Percentiles rank a stretch among this genome's conserved stretches.
These are phyloP conservation scores for Lampris incognitus DNA, from an alignment of 2,113 vertebrate species.

Conservation along the genomic window DNA sequence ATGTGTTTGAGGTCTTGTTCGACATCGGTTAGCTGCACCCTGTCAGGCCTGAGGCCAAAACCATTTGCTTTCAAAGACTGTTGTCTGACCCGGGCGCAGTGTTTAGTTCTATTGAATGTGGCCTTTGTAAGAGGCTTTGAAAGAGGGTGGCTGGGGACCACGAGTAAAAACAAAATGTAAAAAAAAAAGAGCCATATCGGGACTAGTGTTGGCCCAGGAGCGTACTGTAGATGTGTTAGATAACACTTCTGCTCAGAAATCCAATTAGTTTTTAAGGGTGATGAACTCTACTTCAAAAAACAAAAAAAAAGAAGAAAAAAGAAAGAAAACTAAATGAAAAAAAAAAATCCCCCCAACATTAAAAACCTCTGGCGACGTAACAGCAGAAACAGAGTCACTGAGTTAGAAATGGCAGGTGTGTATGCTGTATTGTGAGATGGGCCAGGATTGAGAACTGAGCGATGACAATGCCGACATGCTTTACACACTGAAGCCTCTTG, in stretches of 20 bases:
- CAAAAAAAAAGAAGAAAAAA: too few species aligned
- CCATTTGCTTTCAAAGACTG: slow-evolving; percentile 53
- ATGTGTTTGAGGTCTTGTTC: neutral
- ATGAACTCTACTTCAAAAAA: neutral
- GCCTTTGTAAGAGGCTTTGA: slow-evolving; percentile 37
- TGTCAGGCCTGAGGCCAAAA: slow-evolving; percentile 43
- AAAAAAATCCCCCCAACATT: neutral
- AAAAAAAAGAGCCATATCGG: neutral
- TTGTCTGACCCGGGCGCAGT: slow-evolving; percentile 25
- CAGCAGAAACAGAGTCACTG: neutral
- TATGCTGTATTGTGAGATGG: neutral
- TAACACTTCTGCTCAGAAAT: slow-evolving; percentile 1
- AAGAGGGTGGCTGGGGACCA: neutral
- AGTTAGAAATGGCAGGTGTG: neutral
- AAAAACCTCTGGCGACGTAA: neutral
- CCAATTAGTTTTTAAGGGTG: neutral
- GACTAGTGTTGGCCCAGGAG: neutral
- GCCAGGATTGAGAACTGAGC: neutral
- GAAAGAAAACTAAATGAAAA: too few species aligned
- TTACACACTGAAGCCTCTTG: neutral
- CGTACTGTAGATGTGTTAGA: neutral
- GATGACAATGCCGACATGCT: neutral
- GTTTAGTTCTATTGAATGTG: slow-evolving; percentile 47
- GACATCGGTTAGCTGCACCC: slow-evolving; percentile 6
- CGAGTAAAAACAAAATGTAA: neutral